Base-by-base conservation (phyloP, 2,888 invertebrate species). In the Leptogaster cylindrica region DNA sequence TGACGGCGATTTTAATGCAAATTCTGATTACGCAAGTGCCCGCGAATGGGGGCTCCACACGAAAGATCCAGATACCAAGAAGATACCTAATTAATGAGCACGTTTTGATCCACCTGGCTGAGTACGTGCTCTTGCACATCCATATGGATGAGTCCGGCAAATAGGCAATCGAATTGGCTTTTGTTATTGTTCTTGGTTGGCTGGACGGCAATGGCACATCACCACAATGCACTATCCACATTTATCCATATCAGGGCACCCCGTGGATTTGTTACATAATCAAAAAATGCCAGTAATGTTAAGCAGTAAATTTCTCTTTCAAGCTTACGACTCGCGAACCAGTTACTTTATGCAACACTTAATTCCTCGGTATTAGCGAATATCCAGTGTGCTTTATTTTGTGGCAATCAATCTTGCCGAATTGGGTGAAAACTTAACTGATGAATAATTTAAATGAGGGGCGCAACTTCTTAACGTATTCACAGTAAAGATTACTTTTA, bases 81-180 rank as follows among this genome's bases (percentile, higher is more conserved):
- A 25, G 39, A 58, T 25, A 36, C 25, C 41, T 58, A 58, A 58
- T 58, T 58, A 41, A 36, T 39, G 58, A 39, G 41, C 58, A 31
- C 39, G 23, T 58, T 41, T 39, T 20, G 58, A 58, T 58, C 27
- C 58, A 58, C 58, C 25, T 58, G 58, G 41, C 28, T 58, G 58
- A 16, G 5, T 58, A 25, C 16, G 16, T 39, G 25, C 39, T 39
- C 41, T 58, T 58, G 52, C 52, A 52, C 16, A 52, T 33, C 52
- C 14, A 33, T 5, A 33, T 18, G 20, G 31, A 16, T 8, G 8
- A 31, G 52, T 20, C 31, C 28, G 25, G 28, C 44, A 44, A 12
- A 51, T 28, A 18, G 16, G 33, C 52, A 52, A 52, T 52, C 52
- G 52, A 58, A 41, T 28, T 58, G 25, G 6, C 23, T 39, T 39